Conservation (phyloP, 2,113 vertebrate genomes). For the Zonotrichia leucophrys region DNA sequence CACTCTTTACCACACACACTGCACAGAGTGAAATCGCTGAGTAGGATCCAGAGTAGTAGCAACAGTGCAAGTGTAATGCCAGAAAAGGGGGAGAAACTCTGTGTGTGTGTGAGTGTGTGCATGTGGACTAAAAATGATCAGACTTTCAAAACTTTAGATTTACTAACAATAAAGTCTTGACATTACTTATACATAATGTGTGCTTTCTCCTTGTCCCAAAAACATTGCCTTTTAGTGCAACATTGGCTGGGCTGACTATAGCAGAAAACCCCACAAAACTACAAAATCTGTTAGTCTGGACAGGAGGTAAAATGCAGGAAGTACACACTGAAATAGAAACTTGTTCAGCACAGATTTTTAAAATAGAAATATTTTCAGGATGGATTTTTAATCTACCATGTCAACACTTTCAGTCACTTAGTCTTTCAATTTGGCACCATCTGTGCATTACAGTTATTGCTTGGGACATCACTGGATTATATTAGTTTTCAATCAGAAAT, state of each 20-base stretch:
- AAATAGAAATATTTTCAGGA: slow-evolving; percentile 27
- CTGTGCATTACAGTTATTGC: slow-evolving; percentile 19
- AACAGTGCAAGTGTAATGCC: not conserved
- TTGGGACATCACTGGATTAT: slow-evolving; percentile 3
- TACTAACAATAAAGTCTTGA: not conserved
- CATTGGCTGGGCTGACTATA: not conserved
- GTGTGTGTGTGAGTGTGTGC: not conserved
- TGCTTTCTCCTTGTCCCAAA: not conserved
- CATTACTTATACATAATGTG: not conserved
- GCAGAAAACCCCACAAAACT: not conserved
- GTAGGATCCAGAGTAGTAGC: not conserved
- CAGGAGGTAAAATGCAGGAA: not conserved
- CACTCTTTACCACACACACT: not conserved
- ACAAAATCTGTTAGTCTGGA: not conserved
- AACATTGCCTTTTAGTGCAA: not conserved
- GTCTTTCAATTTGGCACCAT: slow-evolving; percentile 52
- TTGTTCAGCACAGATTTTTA: not conserved
- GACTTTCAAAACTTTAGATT: not conserved
- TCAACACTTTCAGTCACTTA: slow-evolving; percentile 16
- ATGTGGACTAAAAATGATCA: not conserved
- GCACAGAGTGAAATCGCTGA: not conserved
- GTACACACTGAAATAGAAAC: not conserved
- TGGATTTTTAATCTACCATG: slow-evolving; percentile 26
- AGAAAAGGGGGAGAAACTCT: not conserved
- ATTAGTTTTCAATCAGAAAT: slow-evolving; percentile 38